Evolutionary conservation across 1,140 invertebrate species (phyloP), one percentile per base, ranked within the genome.

Genomic region (Chelonus insularis): DNA sequence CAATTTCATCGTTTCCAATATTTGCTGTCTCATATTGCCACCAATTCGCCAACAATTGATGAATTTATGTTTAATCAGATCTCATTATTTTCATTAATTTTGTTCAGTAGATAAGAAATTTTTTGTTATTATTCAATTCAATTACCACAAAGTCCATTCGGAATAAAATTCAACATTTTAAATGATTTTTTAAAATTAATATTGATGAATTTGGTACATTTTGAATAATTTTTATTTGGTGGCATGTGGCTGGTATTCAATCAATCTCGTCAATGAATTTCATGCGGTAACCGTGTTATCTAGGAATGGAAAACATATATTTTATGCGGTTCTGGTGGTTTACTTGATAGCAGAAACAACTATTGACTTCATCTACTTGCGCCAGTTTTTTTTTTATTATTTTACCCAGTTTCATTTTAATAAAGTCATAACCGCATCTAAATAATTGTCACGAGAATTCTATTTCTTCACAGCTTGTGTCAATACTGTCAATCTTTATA

Each of bases 61-160:
- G 50, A 29, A 16, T 43, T 52, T 41, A 21, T 21, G 6, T 37
- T 39, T 36, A 41, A 41, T 56, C 12, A 56, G 11, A 6, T n/a
- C 21, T 43, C 54, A 56, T 56, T 56, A 52, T 34, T 52, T 52
- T 14, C 50, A 16, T 52, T 52, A 8, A 52, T 29, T 29, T 29
- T 29, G 25, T 29, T 29, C 25, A 29, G 7, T 29, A 29, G 7
- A 29, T n/a, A n/a, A n/a, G n/a, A n/a, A n/a, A n/a, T n/a, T n/a
- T n/a, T n/a, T n/a, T n/a, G n/a, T n/a, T n/a, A n/a, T n/a, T n/a
- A n/a, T n/a, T n/a, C n/a, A n/a, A n/a, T n/a, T n/a, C n/a, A n/a
- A n/a, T n/a, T n/a, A n/a, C n/a, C n/a, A n/a, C n/a, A n/a, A n/a
- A n/a, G n/a, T n/a, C n/a, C n/a, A n/a, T n/a, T n/a, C n/a, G n/a